A percentile compares a stretch with the other conserved stretches of the same genome.
These are phyloP conservation scores for Limosa lapponica DNA, from an alignment of 2,797 vertebrate genomes.

Conservation along the genomic window DNA sequence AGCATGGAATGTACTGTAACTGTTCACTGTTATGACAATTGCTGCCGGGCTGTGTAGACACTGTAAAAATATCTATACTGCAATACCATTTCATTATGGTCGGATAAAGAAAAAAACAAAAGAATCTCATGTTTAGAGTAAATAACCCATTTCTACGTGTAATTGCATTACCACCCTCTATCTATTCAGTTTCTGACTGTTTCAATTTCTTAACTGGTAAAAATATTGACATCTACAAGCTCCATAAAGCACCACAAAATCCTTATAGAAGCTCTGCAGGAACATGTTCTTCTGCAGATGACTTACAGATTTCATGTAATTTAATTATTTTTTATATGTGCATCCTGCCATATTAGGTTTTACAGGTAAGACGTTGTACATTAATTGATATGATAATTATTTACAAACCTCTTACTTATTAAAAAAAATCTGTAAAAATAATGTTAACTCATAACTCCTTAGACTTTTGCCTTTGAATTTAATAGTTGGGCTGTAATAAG, in stretches of 20 bases:
- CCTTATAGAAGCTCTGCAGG: background rate
- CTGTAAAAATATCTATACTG: background rate
- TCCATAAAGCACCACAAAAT: background rate
- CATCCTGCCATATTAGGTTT: background rate
- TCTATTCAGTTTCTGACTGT: background rate
- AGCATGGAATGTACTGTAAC: background rate
- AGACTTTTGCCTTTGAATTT: background rate
- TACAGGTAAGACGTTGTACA: background rate
- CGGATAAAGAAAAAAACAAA: background rate
- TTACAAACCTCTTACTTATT: background rate
- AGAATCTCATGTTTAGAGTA: background rate
- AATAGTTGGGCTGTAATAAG: background rate
- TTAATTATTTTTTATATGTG: background rate
- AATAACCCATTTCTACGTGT: background rate
- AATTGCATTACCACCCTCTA: background rate
- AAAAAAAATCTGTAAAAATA: background rate
- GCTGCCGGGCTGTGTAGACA: background rate
- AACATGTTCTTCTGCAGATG: background rate
- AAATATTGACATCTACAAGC: background rate
- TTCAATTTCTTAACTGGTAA: background rate
- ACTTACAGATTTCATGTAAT: background rate
- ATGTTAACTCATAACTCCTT: background rate
- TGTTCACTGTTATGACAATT: background rate
- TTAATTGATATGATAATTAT: background rate
- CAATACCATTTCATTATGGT: background rate